phyloP scores from a whole-genome alignment of 2,113 vertebrate species.

The Circaetus cinerascens region DNA sequence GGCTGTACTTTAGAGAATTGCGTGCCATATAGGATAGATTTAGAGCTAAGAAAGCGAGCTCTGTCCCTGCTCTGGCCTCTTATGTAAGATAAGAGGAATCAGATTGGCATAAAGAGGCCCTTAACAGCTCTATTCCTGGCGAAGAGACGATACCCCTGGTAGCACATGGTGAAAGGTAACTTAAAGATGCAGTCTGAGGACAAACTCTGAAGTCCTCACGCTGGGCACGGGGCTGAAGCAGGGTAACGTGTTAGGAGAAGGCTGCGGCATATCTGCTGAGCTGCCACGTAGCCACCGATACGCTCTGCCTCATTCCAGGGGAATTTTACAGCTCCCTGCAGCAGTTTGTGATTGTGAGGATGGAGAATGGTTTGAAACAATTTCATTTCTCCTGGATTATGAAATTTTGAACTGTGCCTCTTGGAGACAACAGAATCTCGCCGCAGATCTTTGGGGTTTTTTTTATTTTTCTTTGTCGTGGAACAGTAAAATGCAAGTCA shows the following conservation, averaged over 20 bases:
- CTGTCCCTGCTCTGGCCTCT: conserved; percentile 27
- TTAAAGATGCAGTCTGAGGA: not conserved
- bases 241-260: fast-evolving
- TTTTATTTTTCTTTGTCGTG: not conserved
- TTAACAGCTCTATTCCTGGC: conserved; percentile 34
- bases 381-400: not conserved
- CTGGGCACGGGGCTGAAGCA: not conserved
- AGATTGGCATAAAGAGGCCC: conserved; percentile 55
- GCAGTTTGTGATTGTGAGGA: not conserved
- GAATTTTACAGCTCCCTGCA: not conserved
- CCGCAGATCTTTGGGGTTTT: not conserved
- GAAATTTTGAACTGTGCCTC: not conserved
- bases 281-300: fast-evolving
- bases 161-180: not conserved
- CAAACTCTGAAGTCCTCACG: not conserved
- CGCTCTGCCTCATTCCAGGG: not conserved
- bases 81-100: conserved; percentile 32
- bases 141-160: not conserved
- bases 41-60: not conserved
- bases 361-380: not conserved
- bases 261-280: not conserved
- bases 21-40: conserved; percentile 39
- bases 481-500: not conserved
- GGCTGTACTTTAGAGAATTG: conserved; percentile 52
- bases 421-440: not conserved